Evolutionary conservation across 2,797 vertebrate genomes (phyloP).

Genomic region (Gorsachius magnificus): DNA sequence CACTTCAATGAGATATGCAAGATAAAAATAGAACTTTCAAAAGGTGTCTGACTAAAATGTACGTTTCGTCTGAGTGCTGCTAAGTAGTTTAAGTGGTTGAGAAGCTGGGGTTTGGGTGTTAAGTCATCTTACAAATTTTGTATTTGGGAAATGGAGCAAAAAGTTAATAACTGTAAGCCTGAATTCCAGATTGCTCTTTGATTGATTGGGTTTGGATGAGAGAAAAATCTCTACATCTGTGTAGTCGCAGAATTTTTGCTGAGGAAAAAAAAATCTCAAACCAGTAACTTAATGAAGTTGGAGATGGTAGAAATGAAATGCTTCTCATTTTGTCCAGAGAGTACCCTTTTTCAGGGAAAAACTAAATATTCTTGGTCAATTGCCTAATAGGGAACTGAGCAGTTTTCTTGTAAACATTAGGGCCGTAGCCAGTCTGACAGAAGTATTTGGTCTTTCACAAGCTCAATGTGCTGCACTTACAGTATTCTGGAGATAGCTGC

Average conservation of each 20-base stretch:
- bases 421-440: background rate
- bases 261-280: background rate
- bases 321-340: background rate
- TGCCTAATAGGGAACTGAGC: background rate
- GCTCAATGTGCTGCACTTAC: background rate
- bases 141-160: background rate
- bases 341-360: background rate
- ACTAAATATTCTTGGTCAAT: background rate
- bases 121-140: background rate
- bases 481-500: background rate
- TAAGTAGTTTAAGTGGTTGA: background rate
- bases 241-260: background rate
- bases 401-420: background rate
- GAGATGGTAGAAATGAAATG: background rate
- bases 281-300: background rate
- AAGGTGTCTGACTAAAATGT: background rate
- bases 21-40: background rate
- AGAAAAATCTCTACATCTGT: background rate
- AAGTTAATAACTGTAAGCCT: background rate
- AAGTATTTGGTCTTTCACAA: background rate
- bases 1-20: background rate
- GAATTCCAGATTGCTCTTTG: background rate
- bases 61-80: background rate
- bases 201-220: background rate
- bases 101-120: background rate